Base-by-base conservation (phyloP, 2,797 vertebrate genomes). In the Myiotriccus ornatus region DNA sequence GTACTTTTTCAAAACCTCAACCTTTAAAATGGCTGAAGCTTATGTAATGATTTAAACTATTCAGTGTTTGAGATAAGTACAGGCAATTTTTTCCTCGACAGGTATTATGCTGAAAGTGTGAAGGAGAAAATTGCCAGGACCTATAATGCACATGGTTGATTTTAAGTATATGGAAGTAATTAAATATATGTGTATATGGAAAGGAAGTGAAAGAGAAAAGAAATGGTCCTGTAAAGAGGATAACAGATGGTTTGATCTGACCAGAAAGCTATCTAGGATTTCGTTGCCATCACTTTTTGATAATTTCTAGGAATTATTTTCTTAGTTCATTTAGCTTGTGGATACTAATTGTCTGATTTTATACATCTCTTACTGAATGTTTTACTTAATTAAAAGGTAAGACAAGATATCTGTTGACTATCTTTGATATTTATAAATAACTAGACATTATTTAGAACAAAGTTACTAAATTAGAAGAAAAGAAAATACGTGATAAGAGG, bases 391-490 rank as follows among this genome's bases (percentile, higher is more conserved):
- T 85, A 89, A 92, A 93, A 65, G 32, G 24, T 50, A 94, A 80
- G 63, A 75, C 28, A 91, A 83, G 44, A 77, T 25, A 95, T 87
- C 68, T 94, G 71, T 52, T 92, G 53, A 68, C 28, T 89, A 60
- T 25, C 21, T 89, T 94, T 89, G 30, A 60, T 95, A 91, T 68
- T 80, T 92, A 57, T 91, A 89, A 91, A 90, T 84, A 93, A 64
- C 52, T 87, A 92, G 32, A 77, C 25, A 22, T 44, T 55, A 44
- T 82, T 81, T 35, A 75, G 76, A 92, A 94, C 78, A 34, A 93
- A 83, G 56, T 65, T 83, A 52, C 43, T 83, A 91, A 95, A 94
- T 93, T 91, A 94, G 76, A 85, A 94, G 41, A 82, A 94, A 94
- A 94, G 92, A 93, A 89, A 89, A 89, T 57, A 83, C 44, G 68